phyloP scores from a whole-genome alignment of 2,113 vertebrate species.

The Poecilia latipinna region DNA sequence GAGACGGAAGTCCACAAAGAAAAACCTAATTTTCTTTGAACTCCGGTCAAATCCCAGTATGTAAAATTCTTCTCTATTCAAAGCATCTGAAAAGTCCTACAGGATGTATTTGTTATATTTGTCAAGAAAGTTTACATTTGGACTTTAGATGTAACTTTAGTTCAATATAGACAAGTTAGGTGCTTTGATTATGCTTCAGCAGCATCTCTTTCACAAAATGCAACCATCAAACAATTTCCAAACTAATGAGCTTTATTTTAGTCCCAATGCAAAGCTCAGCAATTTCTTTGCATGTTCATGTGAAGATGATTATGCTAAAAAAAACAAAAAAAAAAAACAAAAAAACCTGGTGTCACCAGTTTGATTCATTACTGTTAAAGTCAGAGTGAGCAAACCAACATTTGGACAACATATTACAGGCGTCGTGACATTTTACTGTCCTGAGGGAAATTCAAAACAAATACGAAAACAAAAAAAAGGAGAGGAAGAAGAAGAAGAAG shows the following conservation, averaged over 20 bases:
- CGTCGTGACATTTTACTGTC: conserved; percentile 20
- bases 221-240: conserved; percentile 38
- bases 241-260: conserved; percentile 38
- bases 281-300: background rate
- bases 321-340: background rate
- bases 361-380: conserved; percentile 14
- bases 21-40: background rate
- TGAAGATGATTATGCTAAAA: background rate
- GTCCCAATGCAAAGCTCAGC: background rate
- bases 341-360: background rate
- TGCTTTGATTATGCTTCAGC: conserved; percentile 27
- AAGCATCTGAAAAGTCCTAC: conserved; percentile 1
- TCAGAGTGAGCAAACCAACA: conserved; percentile 21
- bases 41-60: conserved; percentile 8
- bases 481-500: background rate
- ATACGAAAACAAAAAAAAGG: background rate
- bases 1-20: conserved; percentile 7
- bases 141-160: conserved; percentile 22
- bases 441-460: conserved; percentile 28
- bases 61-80: background rate
- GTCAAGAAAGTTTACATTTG: conserved; percentile 13
- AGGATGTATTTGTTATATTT: background rate
- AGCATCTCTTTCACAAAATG: conserved; percentile 30
- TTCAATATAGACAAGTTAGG: conserved; percentile 4
- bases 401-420: conserved; percentile 8